Evolutionary conservation across 2,888 invertebrate genomes (phyloP).

Genomic region (Meiosimyza decipiens): DNA sequence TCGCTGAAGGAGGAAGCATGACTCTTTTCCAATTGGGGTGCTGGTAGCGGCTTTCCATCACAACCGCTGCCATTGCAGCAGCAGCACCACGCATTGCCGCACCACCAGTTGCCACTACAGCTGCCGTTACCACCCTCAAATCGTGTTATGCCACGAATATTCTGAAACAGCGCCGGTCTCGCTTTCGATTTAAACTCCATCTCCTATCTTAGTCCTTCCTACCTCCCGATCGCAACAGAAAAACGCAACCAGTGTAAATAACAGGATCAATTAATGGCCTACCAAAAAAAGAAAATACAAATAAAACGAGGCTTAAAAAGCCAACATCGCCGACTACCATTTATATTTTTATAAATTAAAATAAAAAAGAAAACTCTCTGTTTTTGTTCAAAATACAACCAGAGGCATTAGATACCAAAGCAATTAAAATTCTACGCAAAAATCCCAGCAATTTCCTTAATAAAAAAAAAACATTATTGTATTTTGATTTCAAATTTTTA

Average conservation of each 20-base stretch:
- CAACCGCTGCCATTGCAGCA: conserved; percentile 37
- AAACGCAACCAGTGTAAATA: too few species aligned
- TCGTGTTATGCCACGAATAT: conserved; percentile 66
- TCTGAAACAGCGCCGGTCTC: conserved; percentile 51
- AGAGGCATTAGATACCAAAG: conserved; percentile 57
- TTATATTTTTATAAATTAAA: too few species aligned
- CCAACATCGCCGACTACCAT: too few species aligned
- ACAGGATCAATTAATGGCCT: too few species aligned
- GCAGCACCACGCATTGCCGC: conserved; percentile 41
- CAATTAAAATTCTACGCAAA: conserved; percentile 39
- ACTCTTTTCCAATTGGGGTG: conserved; percentile 81
- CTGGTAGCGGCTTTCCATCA: conserved; percentile 42
- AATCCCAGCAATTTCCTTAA: neutral
- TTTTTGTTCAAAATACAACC: conserved; percentile 38
- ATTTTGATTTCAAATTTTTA: neutral
- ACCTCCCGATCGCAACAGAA: too few species aligned
- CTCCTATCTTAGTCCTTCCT: too few species aligned
- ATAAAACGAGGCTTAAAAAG: too few species aligned
- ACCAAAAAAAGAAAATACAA: too few species aligned
- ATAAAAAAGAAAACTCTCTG: neutral
- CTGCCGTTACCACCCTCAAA: conserved; percentile 56
- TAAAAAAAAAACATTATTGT: conserved; percentile 19
- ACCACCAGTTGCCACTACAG: conserved; percentile 38
- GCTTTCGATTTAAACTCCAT: neutral
- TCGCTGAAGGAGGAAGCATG: conserved; percentile 77